A percentile compares a stretch with the other conserved stretches of the same genome.
Conservation (phyloP, 2,888 invertebrate species). For the Drosophila multiciliata region DNA sequence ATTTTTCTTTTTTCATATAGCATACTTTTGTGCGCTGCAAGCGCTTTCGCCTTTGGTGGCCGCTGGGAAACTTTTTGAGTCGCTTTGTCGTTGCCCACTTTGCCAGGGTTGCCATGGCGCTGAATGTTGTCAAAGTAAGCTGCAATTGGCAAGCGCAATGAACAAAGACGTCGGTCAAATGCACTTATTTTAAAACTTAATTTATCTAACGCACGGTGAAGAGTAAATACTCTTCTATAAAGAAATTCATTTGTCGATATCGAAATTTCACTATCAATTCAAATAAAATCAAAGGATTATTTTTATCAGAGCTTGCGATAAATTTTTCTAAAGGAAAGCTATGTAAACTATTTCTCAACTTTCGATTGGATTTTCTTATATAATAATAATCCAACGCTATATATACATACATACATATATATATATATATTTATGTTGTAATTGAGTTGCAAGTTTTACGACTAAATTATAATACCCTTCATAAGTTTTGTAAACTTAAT, state of each 20-base stretch:
- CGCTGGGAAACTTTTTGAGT: constrained; percentile 28
- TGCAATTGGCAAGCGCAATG: constrained; percentile 10
- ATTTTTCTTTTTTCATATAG: constrained; percentile 45
- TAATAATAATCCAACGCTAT: neutral
- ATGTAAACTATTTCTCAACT: neutral
- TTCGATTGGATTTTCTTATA: neutral
- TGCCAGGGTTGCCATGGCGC: constrained; percentile 53
- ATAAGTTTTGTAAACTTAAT: neutral
- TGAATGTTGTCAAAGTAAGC: neutral
- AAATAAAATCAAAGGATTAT: neutral
- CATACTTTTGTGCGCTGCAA: constrained; percentile 58
- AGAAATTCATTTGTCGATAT: neutral
- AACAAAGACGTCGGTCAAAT: neutral
- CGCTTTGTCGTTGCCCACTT: constrained; percentile 7
- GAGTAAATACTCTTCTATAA: neutral
- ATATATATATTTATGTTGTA: neutral
- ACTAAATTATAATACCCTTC: neutral
- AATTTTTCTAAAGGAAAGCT: neutral
- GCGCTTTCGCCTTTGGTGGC: constrained; percentile 10
- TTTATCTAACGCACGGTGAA: neutral
- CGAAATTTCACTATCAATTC: neutral
- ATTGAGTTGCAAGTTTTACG: neutral
- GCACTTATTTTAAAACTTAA: neutral
- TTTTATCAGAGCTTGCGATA: neutral
- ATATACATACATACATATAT: neutral